Evolutionary conservation across 2,888 invertebrate species (phyloP).

Genomic region (Caenorhabditis virilis): DNA sequence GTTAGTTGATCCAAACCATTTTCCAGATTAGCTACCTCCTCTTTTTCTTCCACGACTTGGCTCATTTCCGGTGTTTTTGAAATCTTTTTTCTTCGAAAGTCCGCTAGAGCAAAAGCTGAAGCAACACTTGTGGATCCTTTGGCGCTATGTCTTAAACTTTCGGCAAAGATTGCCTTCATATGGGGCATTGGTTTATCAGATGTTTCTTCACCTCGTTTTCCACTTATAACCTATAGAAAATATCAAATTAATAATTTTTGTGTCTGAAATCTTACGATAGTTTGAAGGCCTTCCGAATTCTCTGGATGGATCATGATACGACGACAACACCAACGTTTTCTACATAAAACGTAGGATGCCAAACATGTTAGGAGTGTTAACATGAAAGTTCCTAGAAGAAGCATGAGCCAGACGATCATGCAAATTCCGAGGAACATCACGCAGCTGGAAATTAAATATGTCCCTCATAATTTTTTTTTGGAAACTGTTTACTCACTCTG

Average conservation of each 20-base stretch:
- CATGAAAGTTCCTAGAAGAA: conserved; percentile 52
- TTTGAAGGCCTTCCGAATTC: conserved; percentile 21
- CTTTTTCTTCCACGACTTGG: conserved; percentile 25
- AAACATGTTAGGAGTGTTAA: conserved; percentile 28
- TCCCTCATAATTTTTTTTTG: conserved; percentile 3
- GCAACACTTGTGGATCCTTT: conserved; percentile 37
- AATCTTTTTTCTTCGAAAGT: conserved; percentile 27
- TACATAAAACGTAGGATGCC: conserved; percentile 24
- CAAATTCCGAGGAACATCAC: conserved; percentile 59
- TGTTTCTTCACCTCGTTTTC: conserved; percentile 6
- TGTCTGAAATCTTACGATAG: conserved; percentile 16
- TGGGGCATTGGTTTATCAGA: conserved; percentile 24
- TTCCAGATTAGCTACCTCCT: conserved; percentile 9
- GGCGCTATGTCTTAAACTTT: conserved; percentile 41
- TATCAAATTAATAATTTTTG: too few relatives aligned
- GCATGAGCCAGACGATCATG: conserved; percentile 58
- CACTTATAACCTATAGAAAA: conserved; percentile 7
- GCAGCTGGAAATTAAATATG: conserved; percentile 55
- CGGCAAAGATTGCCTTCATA: conserved; percentile 39
- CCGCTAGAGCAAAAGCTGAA: conserved; percentile 35
- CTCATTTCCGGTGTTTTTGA: conserved; percentile 33
- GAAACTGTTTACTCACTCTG: conserved; percentile 23
- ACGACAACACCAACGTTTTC: conserved; percentile 18
- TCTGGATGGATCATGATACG: conserved; percentile 23
- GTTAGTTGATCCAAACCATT: background rate